phyloP scores from a whole-genome alignment of 2,113 vertebrate species.

The Sitta europaea region DNA sequence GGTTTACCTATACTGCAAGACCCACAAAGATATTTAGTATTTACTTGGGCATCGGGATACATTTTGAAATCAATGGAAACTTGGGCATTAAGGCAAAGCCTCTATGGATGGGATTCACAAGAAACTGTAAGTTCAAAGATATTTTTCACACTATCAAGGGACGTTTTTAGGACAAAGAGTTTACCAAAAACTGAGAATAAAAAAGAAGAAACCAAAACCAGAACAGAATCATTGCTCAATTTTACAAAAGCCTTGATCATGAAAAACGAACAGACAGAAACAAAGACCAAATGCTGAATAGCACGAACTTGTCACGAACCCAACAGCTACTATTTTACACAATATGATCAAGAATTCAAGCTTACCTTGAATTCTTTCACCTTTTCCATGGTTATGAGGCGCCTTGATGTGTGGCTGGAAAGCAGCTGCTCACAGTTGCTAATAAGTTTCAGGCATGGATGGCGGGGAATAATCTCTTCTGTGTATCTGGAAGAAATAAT shows the following conservation, averaged over 20 bases:
- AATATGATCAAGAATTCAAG: background rate
- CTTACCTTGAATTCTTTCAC: slow-evolving; percentile 91
- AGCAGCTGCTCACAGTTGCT: slow-evolving; percentile 96
- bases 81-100: background rate
- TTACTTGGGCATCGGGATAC: background rate
- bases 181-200: background rate
- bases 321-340: background rate
- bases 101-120: background rate
- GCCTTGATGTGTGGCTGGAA: slow-evolving; percentile 92
- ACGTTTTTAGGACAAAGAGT: background rate
- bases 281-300: background rate
- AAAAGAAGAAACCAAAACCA: background rate
- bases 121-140: background rate
- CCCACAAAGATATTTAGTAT: background rate
- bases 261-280: background rate
- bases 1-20: background rate
- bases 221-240: background rate
- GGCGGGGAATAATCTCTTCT: slow-evolving; percentile 87
- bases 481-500: slow-evolving; percentile 82
- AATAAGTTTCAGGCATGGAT: slow-evolving; percentile 88
- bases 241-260: background rate
- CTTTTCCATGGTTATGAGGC: slow-evolving; percentile 96
- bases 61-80: background rate
- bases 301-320: background rate
- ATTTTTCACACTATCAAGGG: background rate